phyloP scores from a whole-genome alignment of 2,113 vertebrate species.

The Nibea albiflora region DNA sequence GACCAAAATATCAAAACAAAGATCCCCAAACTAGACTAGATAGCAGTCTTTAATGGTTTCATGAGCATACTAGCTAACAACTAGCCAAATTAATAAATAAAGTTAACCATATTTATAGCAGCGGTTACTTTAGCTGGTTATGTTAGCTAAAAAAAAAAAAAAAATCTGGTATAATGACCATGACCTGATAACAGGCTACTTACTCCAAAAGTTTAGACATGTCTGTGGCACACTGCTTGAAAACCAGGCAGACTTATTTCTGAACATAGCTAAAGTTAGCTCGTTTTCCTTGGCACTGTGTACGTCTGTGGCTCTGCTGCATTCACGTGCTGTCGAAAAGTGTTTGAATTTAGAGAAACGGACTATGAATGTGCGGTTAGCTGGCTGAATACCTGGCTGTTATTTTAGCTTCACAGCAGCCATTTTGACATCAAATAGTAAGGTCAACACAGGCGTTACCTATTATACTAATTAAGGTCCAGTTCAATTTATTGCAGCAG shows the following conservation, averaged over 20 bases:
- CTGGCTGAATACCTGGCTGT: not conserved
- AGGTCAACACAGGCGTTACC: no score
- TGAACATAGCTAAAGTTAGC: constrained; percentile 74
- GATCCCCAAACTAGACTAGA: no score
- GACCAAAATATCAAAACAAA: not conserved
- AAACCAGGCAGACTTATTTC: constrained; percentile 81
- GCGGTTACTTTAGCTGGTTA: not conserved
- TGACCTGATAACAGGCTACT: constrained; percentile 38
- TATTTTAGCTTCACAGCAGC: not conserved
- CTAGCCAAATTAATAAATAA: not conserved
- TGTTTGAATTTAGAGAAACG: not conserved
- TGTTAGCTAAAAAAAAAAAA: not conserved
- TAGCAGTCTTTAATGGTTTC: not conserved
- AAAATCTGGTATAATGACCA: no score
- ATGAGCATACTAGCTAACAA: not conserved
- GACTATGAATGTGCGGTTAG: not conserved
- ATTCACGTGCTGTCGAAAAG: constrained; percentile 2
- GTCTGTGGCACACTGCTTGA: constrained; percentile 76
- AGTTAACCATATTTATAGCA: not conserved
- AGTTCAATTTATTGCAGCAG: no score
- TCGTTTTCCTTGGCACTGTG: no score
- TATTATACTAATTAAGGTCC: no score
- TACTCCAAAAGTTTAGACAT: constrained; percentile 78
- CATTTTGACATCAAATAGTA: no score
- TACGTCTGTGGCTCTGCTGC: constrained; percentile 12